Base-by-base conservation (phyloP, 2,113 vertebrate genomes). In the Heloderma charlesbogerti region DNA sequence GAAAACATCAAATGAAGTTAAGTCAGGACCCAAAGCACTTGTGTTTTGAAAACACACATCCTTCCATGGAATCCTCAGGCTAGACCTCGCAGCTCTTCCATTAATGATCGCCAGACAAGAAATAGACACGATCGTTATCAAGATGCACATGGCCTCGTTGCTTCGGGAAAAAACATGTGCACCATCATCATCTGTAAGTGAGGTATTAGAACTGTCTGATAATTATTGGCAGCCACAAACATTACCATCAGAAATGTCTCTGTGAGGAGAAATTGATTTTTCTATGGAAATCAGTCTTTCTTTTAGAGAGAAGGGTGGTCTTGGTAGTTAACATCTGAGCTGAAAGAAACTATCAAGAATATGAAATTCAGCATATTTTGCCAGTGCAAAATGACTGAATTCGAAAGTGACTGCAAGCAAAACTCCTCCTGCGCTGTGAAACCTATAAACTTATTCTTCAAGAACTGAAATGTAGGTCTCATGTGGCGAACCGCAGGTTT, bases 191-290 rank as follows among this genome's bases (percentile, higher is more conserved):
- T 92, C 78, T 92, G 83, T 93, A 0, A 0, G 69, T 40, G 45
- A 95, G 54, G 92, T 93, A 89, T 92, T 92, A 25, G 79, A 93
- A 86, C 86, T 90, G 90, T 93, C 78, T 93, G 86, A 79, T 94
- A 71, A 93, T 92, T 93, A 89, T 72, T 89, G 79, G 80, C 45
- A 93, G 81, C 88, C 95, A 87, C n/a, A 80, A 91, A 85, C 45
- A 91, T 40, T 45, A 89, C 8, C 29, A 34, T 1, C 82, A 57
- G 12, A 10, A 37, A 40, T 16, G 1, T 18, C 95, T 86, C 67
- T 92, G 29, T 82, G 83, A 60, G 10, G 89, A 84, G 69, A 94
- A 84, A 60, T 54, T 1, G 82, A 10, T 45, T 37, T 83, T 92
- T 3, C 75, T 91, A 25, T 0, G 0, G 74, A 69, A 89, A 51